Conservation (phyloP, 2,113 vertebrate species). For the Podarcis cretensis region DNA sequence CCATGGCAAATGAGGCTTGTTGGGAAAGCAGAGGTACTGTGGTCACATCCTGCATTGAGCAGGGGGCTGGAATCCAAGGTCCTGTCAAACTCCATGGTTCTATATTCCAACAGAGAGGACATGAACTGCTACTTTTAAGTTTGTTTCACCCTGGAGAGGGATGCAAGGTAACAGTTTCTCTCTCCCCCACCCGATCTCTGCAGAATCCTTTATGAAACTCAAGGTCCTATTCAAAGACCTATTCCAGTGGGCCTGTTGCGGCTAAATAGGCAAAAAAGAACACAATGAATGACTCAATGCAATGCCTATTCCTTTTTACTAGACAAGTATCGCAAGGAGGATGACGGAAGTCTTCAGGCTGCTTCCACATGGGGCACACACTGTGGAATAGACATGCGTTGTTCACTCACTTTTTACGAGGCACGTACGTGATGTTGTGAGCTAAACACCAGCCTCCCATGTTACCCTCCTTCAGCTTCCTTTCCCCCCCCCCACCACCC, state of each 20-base stretch:
- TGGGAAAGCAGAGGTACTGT: neutral
- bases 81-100: neutral
- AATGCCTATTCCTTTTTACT: neutral
- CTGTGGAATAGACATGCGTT: neutral
- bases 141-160: constrained; percentile 6
- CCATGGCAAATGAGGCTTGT: neutral
- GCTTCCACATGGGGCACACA: neutral
- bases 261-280: neutral
- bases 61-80: neutral
- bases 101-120: neutral
- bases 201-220: neutral
- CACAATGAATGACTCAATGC: neutral
- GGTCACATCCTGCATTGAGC: neutral
- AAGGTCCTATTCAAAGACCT: neutral
- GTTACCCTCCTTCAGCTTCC: neutral
- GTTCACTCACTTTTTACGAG: neutral
- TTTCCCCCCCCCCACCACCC: too few species aligned
- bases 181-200: neutral
- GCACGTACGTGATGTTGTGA: neutral
- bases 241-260: neutral
- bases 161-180: neutral
- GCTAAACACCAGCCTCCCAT: neutral
- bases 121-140: neutral
- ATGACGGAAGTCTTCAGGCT: neutral
- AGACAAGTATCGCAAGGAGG: too few species aligned